A percentile compares a stretch with the other conserved stretches of the same genome.
Conservation (phyloP, 2,113 vertebrate species). For the Arothron firmamentum region DNA sequence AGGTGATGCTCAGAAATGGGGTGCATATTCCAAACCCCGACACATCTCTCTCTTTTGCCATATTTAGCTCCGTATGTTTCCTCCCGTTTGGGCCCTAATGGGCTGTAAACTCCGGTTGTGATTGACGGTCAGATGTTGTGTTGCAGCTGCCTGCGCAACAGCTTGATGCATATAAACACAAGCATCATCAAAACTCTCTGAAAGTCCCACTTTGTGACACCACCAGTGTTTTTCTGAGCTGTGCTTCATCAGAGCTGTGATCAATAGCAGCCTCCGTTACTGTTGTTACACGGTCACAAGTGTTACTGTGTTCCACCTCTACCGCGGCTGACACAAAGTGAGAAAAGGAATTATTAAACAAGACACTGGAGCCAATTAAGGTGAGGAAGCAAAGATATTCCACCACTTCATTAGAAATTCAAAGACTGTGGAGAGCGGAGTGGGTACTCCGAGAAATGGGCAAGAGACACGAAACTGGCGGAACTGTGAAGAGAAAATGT, state of each 20-base stretch:
- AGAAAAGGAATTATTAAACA: conserved; percentile 19
- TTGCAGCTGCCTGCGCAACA: conserved; percentile 36
- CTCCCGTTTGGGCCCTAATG: conserved; percentile 51
- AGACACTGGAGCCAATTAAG: conserved; percentile 38
- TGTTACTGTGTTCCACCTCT: conserved; percentile 18
- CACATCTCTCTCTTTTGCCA: neutral
- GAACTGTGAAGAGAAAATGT: neutral
- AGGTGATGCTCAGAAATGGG: conserved; percentile 32
- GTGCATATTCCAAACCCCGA: conserved; percentile 37
- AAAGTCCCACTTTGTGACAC: conserved; percentile 23
- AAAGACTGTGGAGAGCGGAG: conserved; percentile 24
- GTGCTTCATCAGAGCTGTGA: conserved; percentile 35
- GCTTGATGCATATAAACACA: conserved; percentile 23
- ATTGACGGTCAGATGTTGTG: conserved; percentile 47
- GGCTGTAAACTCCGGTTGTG: conserved; percentile 48
- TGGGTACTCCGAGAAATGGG: neutral
- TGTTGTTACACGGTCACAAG: conserved; percentile 24
- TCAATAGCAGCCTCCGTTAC: conserved; percentile 42
- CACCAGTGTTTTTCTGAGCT: neutral
- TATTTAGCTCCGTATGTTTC: neutral
- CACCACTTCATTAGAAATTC: conserved; percentile 43
- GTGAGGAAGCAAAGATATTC: conserved; percentile 25
- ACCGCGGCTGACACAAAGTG: conserved; percentile 30
- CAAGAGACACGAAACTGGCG: neutral
- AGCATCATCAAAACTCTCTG: conserved; percentile 35